Evolutionary conservation across 2,888 invertebrate species (phyloP).

Genomic region (Drosophila subquinaria): DNA sequence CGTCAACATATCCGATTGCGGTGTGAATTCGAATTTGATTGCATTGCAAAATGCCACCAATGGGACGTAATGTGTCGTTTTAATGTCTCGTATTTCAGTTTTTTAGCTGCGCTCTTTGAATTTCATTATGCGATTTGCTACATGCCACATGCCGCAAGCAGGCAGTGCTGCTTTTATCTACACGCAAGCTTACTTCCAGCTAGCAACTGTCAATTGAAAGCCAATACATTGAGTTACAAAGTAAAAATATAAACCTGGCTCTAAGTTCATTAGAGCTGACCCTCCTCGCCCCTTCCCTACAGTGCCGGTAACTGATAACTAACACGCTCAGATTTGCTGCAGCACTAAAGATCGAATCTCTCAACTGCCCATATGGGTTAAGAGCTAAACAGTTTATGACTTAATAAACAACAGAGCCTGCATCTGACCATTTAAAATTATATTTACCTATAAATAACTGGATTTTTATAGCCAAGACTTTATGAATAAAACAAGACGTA

Average conservation of each 20-base stretch:
- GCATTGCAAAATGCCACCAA: constrained; percentile 59
- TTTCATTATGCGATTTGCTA: constrained; percentile 55
- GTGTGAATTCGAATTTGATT: constrained; percentile 55
- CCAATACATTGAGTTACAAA: constrained; percentile 58
- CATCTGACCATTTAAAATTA: background rate
- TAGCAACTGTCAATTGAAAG: constrained; percentile 66
- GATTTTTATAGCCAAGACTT: background rate
- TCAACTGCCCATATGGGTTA: constrained; percentile 13
- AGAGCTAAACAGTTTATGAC: constrained; percentile 10
- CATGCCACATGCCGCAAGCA: constrained; percentile 24
- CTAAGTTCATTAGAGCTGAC: constrained; percentile 45
- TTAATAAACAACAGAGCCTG: constrained; percentile 5
- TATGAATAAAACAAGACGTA: background rate
- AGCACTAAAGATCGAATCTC: constrained; percentile 11
- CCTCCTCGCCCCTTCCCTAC: constrained; percentile 1
- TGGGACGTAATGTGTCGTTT: constrained; percentile 66
- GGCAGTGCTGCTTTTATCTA: constrained; percentile 19
- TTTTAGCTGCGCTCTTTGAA: constrained; percentile 48
- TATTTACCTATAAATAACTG: background rate
- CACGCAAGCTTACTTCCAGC: constrained; percentile 35
- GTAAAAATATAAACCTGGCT: constrained; percentile 23
- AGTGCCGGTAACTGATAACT: constrained; percentile 13
- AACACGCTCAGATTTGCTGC: constrained; percentile 13
- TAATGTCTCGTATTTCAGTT: constrained; percentile 57
- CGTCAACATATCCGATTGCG: constrained; percentile 58